Evolutionary conservation across 2,113 vertebrate species (phyloP).

Genomic region (Clarias macrocephalus): DNA sequence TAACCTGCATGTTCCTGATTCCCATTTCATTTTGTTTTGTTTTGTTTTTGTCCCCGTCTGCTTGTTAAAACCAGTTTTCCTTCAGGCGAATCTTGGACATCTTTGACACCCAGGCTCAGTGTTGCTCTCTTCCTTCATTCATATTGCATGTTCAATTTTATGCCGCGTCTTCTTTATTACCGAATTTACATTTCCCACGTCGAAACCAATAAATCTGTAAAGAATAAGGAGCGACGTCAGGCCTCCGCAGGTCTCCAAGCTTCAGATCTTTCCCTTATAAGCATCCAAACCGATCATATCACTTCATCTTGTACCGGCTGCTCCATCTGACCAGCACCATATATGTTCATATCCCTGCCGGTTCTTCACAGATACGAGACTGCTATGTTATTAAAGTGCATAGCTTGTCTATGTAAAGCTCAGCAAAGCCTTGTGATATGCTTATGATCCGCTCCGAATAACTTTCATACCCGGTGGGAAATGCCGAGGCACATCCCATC

Average conservation of each 20-base stretch:
- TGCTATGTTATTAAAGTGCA: conserved; percentile 22
- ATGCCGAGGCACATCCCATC: neutral
- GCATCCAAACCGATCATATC: conserved; percentile 19
- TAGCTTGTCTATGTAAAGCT: neutral
- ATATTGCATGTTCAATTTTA: no score
- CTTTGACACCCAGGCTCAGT: neutral
- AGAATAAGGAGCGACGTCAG: neutral
- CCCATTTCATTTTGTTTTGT: neutral
- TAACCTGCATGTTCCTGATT: neutral
- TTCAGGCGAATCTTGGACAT: neutral
- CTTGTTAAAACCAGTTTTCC: neutral
- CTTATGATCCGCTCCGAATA: neutral
- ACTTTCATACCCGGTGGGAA: conserved; percentile 1
- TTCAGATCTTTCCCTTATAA: neutral
- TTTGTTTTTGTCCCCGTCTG: neutral
- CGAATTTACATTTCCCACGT: conserved; percentile 5
- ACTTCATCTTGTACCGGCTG: neutral
- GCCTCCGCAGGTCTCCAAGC: neutral
- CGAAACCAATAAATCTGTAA: neutral
- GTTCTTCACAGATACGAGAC: neutral
- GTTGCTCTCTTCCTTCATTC: neutral
- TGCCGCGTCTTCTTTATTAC: no score
- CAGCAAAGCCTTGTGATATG: neutral
- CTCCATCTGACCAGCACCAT: conserved; percentile 10
- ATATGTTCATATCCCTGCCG: conserved; percentile 10